Conservation (phyloP, 2,113 vertebrate species). For the Furnarius figulus region DNA sequence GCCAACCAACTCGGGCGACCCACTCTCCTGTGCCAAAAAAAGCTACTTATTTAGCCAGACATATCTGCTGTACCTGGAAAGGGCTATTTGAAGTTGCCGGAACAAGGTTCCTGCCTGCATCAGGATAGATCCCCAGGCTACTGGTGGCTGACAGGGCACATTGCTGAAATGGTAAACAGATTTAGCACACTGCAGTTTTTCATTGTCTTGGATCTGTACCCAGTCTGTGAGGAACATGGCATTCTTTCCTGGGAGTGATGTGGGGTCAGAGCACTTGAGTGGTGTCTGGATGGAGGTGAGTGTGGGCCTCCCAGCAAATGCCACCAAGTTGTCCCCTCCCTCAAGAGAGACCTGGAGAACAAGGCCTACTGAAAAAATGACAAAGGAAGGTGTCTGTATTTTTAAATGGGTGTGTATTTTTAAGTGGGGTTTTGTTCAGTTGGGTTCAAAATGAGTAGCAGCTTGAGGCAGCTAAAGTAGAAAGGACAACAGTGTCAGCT, state of each 20-base stretch:
- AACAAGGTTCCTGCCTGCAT: not conserved
- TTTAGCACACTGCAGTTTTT: not conserved
- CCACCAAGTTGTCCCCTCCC: rapidly evolving
- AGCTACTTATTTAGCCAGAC: not conserved
- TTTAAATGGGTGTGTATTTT: not conserved
- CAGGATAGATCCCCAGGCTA: not conserved
- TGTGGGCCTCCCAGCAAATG: not conserved
- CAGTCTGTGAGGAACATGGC: rapidly evolving
- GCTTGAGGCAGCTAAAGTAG: not conserved
- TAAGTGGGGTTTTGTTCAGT: not conserved
- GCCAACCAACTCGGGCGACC: not conserved
- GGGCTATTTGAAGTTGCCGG: not conserved
- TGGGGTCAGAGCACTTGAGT: rapidly evolving
- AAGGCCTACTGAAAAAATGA: not conserved
- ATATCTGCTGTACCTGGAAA: conserved; percentile 25
- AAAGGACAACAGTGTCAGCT: not conserved
- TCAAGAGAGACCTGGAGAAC: not conserved
- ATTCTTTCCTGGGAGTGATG: rapidly evolving
- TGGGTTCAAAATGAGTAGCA: not conserved
- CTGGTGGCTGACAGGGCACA: not conserved
- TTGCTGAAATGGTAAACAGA: not conserved
- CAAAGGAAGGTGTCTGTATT: not conserved
- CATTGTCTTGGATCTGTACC: not conserved
- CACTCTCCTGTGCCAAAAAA: not conserved
- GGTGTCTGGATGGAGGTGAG: not conserved